phyloP scores from a whole-genome alignment of 2,797 vertebrate species.

The Chromis chromis region DNA sequence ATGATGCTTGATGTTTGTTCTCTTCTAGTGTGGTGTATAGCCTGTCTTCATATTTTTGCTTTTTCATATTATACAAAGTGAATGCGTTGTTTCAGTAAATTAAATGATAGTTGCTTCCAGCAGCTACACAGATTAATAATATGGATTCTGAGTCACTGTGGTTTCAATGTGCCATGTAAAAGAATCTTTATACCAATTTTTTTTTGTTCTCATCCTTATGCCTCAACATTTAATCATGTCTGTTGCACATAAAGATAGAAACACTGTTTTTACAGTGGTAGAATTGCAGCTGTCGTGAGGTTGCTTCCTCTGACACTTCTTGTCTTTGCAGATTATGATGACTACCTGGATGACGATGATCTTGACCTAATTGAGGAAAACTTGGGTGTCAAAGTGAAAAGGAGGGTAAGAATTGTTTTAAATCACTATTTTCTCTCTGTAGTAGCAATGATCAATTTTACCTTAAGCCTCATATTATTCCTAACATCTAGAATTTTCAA shows the following conservation, averaged over 20 bases:
- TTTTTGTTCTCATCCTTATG: background rate
- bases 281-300: background rate
- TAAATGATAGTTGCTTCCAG: background rate
- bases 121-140: background rate
- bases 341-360: slow-evolving; percentile 97
- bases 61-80: slow-evolving; percentile 1
- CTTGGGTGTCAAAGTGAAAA: slow-evolving; percentile 98
- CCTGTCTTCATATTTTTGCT: background rate
- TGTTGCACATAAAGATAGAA: background rate
- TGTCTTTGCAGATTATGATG: slow-evolving; percentile 87
- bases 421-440: background rate
- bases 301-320: slow-evolving; percentile 23
- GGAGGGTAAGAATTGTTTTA: slow-evolving; percentile 84
- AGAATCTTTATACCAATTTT: background rate
- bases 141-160: background rate
- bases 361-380: slow-evolving; percentile 99
- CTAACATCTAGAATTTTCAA: background rate
- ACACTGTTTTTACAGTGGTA: background rate
- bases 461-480: background rate
- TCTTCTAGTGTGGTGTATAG: background rate
- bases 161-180: background rate
- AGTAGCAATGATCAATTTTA: background rate
- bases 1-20: slow-evolving; percentile 6
- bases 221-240: background rate
- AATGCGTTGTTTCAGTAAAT: background rate